These are phyloP conservation scores for Acleris laterana DNA, from an alignment of 2,888 invertebrate genomes.

Conservation along the genomic window DNA sequence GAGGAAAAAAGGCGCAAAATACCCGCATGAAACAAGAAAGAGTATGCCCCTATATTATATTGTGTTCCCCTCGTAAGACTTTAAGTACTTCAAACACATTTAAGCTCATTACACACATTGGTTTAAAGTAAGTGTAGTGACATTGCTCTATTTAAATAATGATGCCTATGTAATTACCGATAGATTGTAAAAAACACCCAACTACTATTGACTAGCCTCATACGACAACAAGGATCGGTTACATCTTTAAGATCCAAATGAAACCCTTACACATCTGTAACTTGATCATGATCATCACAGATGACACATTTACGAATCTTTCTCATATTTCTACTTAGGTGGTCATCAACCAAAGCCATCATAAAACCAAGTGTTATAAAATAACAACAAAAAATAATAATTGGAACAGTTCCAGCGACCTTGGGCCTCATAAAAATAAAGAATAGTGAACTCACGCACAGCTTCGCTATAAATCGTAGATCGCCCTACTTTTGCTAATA, in stretches of 20 bases:
- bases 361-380: conserved; percentile 44
- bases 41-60: background rate
- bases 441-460: conserved; percentile 67
- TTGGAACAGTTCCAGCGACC: conserved; percentile 81
- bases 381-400: conserved; percentile 59
- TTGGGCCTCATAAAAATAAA: conserved; percentile 69
- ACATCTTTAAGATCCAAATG: background rate
- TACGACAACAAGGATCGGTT: background rate
- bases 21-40: background rate
- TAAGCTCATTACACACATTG: background rate
- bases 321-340: conserved; percentile 12
- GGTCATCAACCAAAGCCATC: conserved; percentile 17
- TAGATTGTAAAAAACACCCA: no score
- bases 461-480: conserved; percentile 64
- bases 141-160: no score
- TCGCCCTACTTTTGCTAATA: conserved; percentile 67
- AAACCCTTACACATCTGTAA: background rate
- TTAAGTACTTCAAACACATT: background rate
- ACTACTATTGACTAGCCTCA: no score
- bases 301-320: background rate
- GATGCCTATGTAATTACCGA: no score
- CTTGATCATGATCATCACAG: background rate
- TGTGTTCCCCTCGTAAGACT: background rate
- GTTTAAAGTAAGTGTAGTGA: no score
- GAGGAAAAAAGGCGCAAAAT: background rate